Base-by-base conservation (phyloP, 2,797 vertebrate species). In the Uromys caudimaculatus region DNA sequence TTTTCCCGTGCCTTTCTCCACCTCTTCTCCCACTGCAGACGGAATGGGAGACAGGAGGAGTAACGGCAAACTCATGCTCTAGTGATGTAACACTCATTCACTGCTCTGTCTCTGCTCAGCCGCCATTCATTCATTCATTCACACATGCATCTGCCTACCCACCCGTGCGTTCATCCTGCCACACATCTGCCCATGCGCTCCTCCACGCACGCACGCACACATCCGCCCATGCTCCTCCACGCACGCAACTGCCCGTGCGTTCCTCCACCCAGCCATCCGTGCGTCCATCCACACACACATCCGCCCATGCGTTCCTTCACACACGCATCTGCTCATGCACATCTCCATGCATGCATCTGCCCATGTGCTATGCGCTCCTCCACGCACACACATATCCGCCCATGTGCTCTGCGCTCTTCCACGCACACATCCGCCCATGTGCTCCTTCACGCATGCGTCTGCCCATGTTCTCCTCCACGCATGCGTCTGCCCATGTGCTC, bases 111-210 rank as follows among this genome's bases (percentile, higher is more conserved):
- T 52, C 35, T 86, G 47, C 35, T 58, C 85, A 88, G 50, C 9
- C 24, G 9, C n/a, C 52, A 87, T 0, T 71, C 23, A 38, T 4
- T 16, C 58, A 38, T 2, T 29, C 64, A 32, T 6, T 21, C 8
- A 14, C 1, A 38, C 13, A 24, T 3, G 69, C 6, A 11, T 9
- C 10, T 0, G 0, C 1, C 23, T 12, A 19, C 13, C 47, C 35
- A 17, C 5, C 1, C 5, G 19, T 24, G 0, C 2, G 16, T 32
- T n/a, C 23, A 83, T 17, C n/a, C 79, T 29, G 2, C 3, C 79
- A 58, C 38, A 4, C 47, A 35, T 54, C 3, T 1, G 8, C 16
- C 19, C 78, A 81, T 14, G 32, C 21, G 21, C 0, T 5, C 52
- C 19, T 29, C 52, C 21, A 54, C 4, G 0, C 50, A 52, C 3